These are phyloP conservation scores for Zosterops hypoxanthus DNA, from an alignment of 2,113 vertebrate genomes.

Conservation along the genomic window DNA sequence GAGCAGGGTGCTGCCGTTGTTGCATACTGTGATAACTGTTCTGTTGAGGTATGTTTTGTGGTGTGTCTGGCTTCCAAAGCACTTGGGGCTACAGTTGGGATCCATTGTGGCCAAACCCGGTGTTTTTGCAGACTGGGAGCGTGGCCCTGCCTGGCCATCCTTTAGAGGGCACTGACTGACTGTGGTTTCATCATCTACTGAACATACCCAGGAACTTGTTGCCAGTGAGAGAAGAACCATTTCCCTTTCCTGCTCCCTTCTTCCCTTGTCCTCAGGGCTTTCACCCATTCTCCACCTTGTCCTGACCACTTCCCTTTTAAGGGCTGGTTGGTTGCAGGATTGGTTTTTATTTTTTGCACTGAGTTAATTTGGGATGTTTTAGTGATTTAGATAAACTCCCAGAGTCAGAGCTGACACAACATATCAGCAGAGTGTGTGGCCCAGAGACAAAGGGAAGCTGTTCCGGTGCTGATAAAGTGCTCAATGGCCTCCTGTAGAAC, in stretches of 20 bases:
- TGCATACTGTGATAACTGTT: not conserved
- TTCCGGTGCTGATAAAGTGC: not conserved
- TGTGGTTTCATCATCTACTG: not conserved
- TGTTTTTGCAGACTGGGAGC: not conserved
- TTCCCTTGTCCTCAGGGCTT: not conserved
- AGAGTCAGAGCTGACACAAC: not conserved
- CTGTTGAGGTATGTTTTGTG: not conserved
- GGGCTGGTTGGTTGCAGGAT: not conserved
- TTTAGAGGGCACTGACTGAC: conserved; percentile 50
- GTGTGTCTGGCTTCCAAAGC: not conserved
- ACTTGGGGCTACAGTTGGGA: not conserved
- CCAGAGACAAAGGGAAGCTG: not conserved
- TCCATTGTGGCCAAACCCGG: not conserved
- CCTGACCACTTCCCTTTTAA: not conserved
- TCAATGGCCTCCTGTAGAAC: not conserved
- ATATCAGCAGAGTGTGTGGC: not conserved
- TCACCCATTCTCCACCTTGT: not conserved
- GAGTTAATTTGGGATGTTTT: not conserved
- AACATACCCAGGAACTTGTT: not conserved
- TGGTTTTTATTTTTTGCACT: not conserved
- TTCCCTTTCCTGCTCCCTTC: not conserved
- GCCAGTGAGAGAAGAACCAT: not conserved
- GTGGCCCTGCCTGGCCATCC: not conserved
- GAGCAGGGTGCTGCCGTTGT: not conserved
- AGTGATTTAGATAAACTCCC: not conserved